These are phyloP conservation scores for Camponotus vicinus DNA, from an alignment of 1,140 invertebrate species.

Conservation along the genomic window DNA sequence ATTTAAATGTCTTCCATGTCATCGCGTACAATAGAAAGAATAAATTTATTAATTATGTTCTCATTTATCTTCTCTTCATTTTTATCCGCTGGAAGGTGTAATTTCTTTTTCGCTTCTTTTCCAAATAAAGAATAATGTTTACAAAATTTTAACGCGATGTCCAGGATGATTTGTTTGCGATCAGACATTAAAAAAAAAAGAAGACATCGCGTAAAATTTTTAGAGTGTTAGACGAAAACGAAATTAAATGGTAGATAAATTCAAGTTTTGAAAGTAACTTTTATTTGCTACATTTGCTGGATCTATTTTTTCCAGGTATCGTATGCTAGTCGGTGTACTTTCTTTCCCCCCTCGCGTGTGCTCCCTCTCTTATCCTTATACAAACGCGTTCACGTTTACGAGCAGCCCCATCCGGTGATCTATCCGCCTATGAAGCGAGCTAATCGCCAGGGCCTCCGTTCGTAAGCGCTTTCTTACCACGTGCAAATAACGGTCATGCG, in stretches of 20 bases:
- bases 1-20: background rate
- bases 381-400: constrained; percentile 7
- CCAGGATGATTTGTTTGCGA: background rate
- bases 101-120: background rate
- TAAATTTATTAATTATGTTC: background rate
- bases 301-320: background rate
- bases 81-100: background rate
- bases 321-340: background rate
- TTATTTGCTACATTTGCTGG: background rate
- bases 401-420: constrained; percentile 54
- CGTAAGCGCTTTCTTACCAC: constrained; percentile 61
- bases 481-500: constrained; percentile 62
- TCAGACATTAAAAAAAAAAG: too few species aligned
- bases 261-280: background rate
- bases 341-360: background rate
- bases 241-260: background rate
- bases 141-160: background rate
- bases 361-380: background rate
- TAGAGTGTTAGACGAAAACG: background rate
- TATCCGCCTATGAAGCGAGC: constrained; percentile 58
- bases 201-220: background rate
- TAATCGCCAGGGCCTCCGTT: constrained; percentile 51
- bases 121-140: background rate
- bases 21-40: background rate
- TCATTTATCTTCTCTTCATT: background rate